Evolutionary conservation across 2,888 invertebrate genomes (phyloP), one percentile per base, ranked within the genome.

Genomic region (Drosophila vallismaia): DNA sequence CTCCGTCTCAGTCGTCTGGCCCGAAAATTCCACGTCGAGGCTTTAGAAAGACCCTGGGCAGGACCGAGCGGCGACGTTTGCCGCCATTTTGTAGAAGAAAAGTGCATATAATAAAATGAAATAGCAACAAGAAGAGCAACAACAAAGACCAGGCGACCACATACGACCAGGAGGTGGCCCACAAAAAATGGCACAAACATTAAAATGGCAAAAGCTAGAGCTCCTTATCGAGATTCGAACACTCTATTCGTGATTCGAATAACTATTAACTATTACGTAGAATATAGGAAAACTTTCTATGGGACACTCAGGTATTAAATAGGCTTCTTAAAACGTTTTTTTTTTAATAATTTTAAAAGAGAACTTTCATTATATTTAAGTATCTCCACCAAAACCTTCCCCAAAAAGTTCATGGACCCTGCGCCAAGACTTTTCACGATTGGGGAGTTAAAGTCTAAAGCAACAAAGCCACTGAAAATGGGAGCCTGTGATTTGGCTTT

Each of bases 61-160:
- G 72, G 68, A 75, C 60, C 70, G 28, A 45, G 53, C 83, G 86
- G 73, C 81, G 86, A 87, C 86, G 79, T 77, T 87, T 85, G 88
- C 88, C 83, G 88, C 84, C 84, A 84, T 84, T 84, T 84, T 84
- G 84, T 84, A 82, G 86, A 87, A 87, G 86, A 86, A 84, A 84
- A 88, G 86, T 84, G 84, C 84, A 84, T 84, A 84, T 84, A 84
- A 84, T 87, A 84, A 84, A 87, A 84, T 84, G 85, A 85, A 85
- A 62, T 73, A 83, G 54, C 79, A 82, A 74, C 76, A 79, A 69
- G 62, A 71, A 54, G 75, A 79, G 72, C 76, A 76, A 64, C 58
- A 71, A 52, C 66, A 74, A 56, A 55, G 51, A 46, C 49, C 67
- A 55, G 49, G 51, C 36, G 67, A 49, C 49, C 63, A 58, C 45